Evolutionary conservation across 2,888 invertebrate species (phyloP), one percentile per base, ranked within the genome.

Genomic region (Heliconius cydno): DNA sequence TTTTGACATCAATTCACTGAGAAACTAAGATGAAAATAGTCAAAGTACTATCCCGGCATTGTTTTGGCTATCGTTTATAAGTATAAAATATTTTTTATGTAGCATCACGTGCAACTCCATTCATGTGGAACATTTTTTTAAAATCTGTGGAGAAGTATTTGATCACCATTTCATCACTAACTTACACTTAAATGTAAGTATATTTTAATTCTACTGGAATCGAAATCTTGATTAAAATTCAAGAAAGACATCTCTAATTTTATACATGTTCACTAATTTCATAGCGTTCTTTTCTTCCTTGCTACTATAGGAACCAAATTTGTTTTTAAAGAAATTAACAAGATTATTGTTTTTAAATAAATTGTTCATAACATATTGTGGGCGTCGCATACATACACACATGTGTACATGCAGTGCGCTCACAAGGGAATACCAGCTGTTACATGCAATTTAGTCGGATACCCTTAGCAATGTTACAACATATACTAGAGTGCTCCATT

Each of bases 391-490:
- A 65, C 57, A 57, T n/a, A n/a, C 6, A 52, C 19, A 52, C 19
- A 19, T 19, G 6, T 4, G 2, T 41, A 65, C 75, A 28, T 65
- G 46, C 63, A 65, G 65, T 28, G 25, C 28, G 65, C 65, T 72
- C 74, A 68, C 74, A 78, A 67, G 74, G 74, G 74, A 46, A 75
- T 60, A 22, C 57, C 60, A 73, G 73, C 73, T 79, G 68, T 74
- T 74, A 79, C 74, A 79, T 79, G 74, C 78, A 79, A 75, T 79
- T 79, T 79, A 67, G 71, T 46, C 63, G 28, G 63, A 71, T 71
- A 75, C 41, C 68, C 74, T 63, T 41, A 67, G 74, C 74, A 79
- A 74, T 60, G 60, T 68, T 38, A 57, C 57, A 57, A 57, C 57
- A 57, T 57, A 52, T 28, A 25, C 41, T 28, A 25, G 65, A 75